Percentiles rank a stretch among this genome's conserved stretches.
Conservation (phyloP, 2,888 invertebrate species). For the Amphipoea oculea region DNA sequence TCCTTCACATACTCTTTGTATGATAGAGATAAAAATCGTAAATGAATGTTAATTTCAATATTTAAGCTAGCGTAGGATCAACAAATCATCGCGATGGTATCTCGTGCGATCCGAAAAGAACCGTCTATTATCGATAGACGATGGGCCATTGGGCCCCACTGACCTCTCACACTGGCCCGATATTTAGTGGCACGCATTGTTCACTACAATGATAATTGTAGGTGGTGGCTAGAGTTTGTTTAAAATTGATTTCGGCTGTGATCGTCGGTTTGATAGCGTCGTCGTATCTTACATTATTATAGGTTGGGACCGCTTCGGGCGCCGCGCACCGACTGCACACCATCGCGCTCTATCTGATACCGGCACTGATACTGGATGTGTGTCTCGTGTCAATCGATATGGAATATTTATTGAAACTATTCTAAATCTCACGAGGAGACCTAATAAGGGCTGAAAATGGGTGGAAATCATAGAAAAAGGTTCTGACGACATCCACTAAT, state of each 20-base stretch:
- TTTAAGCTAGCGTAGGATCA: slow-evolving; percentile 87
- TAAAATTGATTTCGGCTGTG: slow-evolving; percentile 89
- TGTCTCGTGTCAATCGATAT: slow-evolving; percentile 41
- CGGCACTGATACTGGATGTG: slow-evolving; percentile 19
- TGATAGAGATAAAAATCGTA: slow-evolving; percentile 85
- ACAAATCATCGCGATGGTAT: slow-evolving; percentile 89
- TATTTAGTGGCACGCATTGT: slow-evolving; percentile 86
- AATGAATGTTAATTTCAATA: slow-evolving; percentile 89
- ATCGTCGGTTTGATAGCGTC: slow-evolving; percentile 83
- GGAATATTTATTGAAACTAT: slow-evolving; percentile 20
- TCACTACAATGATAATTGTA: slow-evolving; percentile 87
- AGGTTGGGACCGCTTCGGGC: slow-evolving; percentile 72
- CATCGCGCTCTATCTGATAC: slow-evolving; percentile 46
- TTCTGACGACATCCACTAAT: neutral
- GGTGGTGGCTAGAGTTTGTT: slow-evolving; percentile 89
- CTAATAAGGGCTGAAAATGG: neutral
- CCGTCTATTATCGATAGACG: slow-evolving; percentile 82
- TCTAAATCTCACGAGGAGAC: slow-evolving; percentile 1
- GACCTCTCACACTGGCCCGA: slow-evolving; percentile 87
- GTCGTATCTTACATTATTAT: slow-evolving; percentile 82
- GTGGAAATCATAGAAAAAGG: neutral
- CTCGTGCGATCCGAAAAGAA: slow-evolving; percentile 86
- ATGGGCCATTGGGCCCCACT: slow-evolving; percentile 70
- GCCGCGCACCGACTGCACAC: slow-evolving; percentile 43
- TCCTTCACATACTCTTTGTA: slow-evolving; percentile 65